These are phyloP conservation scores for Tromatobia lineatoria DNA, from an alignment of 2,888 invertebrate genomes.

Conservation along the genomic window DNA sequence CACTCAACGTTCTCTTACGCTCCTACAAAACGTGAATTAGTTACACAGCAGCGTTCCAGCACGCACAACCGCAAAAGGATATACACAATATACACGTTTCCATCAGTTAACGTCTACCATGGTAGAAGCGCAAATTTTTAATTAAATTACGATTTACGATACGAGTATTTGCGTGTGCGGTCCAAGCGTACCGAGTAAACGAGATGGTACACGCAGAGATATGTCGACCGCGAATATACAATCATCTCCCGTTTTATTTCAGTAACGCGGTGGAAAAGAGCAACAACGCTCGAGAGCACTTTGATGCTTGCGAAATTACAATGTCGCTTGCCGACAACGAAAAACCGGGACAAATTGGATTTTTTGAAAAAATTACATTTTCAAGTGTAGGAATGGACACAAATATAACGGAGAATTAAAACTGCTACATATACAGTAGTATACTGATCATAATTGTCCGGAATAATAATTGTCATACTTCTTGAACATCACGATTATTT, in stretches of 20 bases:
- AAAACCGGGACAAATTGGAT: background rate
- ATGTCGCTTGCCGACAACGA: background rate
- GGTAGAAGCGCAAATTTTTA: conserved; percentile 29
- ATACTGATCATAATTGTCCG: background rate
- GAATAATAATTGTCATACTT: background rate
- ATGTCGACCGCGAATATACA: conserved; percentile 19
- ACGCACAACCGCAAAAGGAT: conserved; percentile 5
- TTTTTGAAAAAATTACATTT: background rate
- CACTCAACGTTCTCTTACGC: conserved; percentile 51
- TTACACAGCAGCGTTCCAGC: conserved; percentile 28
- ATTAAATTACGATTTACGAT: conserved; percentile 60
- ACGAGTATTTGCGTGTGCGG: conserved; percentile 22
- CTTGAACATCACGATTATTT: too few species aligned
- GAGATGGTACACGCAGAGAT: conserved; percentile 22
- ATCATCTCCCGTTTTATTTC: conserved; percentile 48
- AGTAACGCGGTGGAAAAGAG: conserved; percentile 4
- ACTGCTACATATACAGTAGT: background rate
- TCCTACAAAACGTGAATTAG: conserved; percentile 50
- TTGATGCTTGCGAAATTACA: background rate
- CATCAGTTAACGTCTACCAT: background rate
- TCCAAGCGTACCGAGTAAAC: conserved; percentile 1
- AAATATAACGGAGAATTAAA: background rate
- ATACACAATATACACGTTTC: conserved; percentile 1
- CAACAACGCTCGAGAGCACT: background rate
- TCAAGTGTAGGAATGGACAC: background rate